A percentile compares a stretch with the other conserved stretches of the same genome.
Conservation (phyloP, 2,888 invertebrate species). For the Folsomia candida region DNA sequence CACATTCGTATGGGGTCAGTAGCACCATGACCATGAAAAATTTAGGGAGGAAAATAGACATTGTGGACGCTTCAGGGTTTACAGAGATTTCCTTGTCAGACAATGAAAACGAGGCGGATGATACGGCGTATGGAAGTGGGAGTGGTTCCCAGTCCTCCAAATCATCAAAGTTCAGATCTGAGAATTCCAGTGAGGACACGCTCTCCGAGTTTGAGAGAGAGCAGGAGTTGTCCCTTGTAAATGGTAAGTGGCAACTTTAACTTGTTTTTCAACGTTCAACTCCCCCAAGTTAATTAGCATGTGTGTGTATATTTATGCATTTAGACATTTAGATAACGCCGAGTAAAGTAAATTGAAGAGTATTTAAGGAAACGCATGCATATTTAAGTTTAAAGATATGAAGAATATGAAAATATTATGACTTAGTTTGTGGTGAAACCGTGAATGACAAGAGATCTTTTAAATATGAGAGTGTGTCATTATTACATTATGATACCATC, state of each 20-base stretch:
- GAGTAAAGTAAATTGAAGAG: no score
- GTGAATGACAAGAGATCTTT: background rate
- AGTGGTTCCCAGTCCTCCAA: background rate
- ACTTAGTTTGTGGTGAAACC: background rate
- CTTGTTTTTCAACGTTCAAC: background rate
- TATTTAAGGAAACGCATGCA: no score
- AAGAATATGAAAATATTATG: background rate
- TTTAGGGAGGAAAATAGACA: constrained; percentile 1
- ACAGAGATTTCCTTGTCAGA: constrained; percentile 35
- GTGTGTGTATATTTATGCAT: background rate
- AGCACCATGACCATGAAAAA: constrained; percentile 13
- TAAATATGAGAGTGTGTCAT: background rate
- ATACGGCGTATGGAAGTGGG: constrained; percentile 1
- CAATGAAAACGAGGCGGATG: constrained; percentile 13
- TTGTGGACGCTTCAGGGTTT: constrained; percentile 26
- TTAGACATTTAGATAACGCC: background rate
- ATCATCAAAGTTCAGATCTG: background rate
- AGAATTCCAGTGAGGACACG: background rate
- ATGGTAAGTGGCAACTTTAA: constrained; percentile 2
- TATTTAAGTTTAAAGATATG: no score
- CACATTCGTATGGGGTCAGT: constrained; percentile 38
- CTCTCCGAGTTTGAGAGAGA: constrained; percentile 17
- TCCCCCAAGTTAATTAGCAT: no score
- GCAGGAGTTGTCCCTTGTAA: background rate
- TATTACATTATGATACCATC: background rate